phyloP scores from a whole-genome alignment of 2,797 vertebrate genomes.

The Uromys caudimaculatus region DNA sequence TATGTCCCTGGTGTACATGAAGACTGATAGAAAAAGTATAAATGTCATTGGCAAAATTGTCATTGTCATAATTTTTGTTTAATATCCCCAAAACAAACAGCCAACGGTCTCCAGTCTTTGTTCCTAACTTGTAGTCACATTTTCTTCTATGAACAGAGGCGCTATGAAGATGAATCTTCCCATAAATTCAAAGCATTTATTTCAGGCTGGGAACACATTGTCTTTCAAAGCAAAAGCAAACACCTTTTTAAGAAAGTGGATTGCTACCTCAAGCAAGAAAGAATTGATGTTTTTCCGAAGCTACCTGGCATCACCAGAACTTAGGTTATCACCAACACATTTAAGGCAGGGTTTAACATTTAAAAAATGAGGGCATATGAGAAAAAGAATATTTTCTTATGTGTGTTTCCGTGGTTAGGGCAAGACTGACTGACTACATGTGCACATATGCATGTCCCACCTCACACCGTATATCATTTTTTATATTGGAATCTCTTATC shows the following conservation, averaged over 20 bases:
- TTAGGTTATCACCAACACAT: not conserved
- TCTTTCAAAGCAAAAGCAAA: not conserved
- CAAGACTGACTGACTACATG: not conserved
- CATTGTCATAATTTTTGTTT: not conserved
- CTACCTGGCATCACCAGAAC: not conserved
- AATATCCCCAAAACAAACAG: not conserved
- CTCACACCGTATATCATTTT: not conserved
- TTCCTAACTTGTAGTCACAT: not conserved
- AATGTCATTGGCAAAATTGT: not conserved
- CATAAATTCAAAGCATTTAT: too few relatives aligned
- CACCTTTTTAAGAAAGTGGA: too few relatives aligned
- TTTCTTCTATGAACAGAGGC: not conserved
- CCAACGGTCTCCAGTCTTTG: not conserved
- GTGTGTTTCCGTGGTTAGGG: not conserved
- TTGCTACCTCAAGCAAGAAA: not conserved
- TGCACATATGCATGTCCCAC: rapidly evolving
- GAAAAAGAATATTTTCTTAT: not conserved
- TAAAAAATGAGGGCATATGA: not conserved
- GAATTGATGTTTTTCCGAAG: not conserved
- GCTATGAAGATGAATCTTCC: not conserved
- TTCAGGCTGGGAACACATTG: not conserved
- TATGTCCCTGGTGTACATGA: not conserved
- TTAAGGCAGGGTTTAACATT: not conserved
- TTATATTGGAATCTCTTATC: not conserved
- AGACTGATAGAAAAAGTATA: not conserved